A percentile compares a stretch with the other conserved stretches of the same genome.
phyloP scores from a whole-genome alignment of 2,113 vertebrate genomes.

The Rallus limicola region DNA sequence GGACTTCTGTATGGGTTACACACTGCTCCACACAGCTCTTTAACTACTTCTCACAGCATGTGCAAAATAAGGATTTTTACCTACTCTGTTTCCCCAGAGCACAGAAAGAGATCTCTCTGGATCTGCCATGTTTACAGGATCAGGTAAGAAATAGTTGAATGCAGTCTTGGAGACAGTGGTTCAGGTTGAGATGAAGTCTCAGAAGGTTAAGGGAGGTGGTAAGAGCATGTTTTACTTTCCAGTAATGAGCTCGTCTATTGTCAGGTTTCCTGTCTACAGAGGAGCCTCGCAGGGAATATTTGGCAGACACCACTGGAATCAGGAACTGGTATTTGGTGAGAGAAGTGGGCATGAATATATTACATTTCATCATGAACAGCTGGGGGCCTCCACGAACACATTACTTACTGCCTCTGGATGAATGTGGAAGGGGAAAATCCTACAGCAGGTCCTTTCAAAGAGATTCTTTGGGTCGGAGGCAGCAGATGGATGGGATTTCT shows the following conservation, averaged over 20 bases:
- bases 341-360: background rate
- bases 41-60: background rate
- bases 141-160: background rate
- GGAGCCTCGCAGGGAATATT: background rate
- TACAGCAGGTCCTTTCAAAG: background rate
- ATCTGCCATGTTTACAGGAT: background rate
- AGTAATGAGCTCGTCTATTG: constrained; percentile 29
- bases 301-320: background rate
- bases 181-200: background rate
- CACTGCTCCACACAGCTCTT: background rate
- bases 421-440: background rate
- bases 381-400: background rate
- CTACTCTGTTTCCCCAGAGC: background rate
- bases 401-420: background rate
- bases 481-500: background rate
- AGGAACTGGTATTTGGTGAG: background rate
- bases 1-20: background rate
- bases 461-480: background rate
- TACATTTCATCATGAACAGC: background rate
- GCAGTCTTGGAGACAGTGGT: background rate
- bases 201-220: background rate
- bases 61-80: background rate
- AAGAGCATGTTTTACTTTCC: background rate
- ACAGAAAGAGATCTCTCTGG: background rate
- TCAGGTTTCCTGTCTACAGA: constrained; percentile 20